A percentile compares a stretch with the other conserved stretches of the same genome.
These are phyloP conservation scores for Cheilosia impressa DNA, from an alignment of 2,888 invertebrate genomes.

Conservation along the genomic window DNA sequence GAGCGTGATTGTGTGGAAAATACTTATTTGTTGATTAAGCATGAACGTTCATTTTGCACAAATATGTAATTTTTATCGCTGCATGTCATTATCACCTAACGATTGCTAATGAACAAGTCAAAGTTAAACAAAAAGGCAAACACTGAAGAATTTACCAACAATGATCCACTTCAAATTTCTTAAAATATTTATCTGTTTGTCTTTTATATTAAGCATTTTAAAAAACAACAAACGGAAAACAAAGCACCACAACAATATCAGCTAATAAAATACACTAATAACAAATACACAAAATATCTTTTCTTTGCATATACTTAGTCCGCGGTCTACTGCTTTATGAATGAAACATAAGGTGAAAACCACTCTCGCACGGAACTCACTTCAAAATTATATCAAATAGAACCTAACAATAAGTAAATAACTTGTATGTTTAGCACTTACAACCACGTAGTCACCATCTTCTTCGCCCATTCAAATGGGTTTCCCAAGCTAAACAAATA, in stretches of 20 bases:
- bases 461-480: conserved; percentile 51
- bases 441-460: conserved; percentile 44
- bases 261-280: conserved; percentile 39
- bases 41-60: conserved; percentile 12
- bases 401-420: conserved; percentile 45
- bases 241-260: conserved; percentile 33
- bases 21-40: conserved; percentile 3
- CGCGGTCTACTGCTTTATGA: conserved; percentile 38
- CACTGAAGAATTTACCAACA: conserved; percentile 17
- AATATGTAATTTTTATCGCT: conserved; percentile 24
- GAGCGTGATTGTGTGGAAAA: background rate
- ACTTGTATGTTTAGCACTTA: conserved; percentile 60
- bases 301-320: conserved; percentile 42
- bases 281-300: conserved; percentile 38
- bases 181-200: conserved; percentile 43
- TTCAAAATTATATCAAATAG: conserved; percentile 25
- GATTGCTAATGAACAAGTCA: conserved; percentile 37
- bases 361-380: conserved; percentile 25
- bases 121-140: conserved; percentile 25
- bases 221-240: conserved; percentile 33
- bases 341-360: conserved; percentile 50
- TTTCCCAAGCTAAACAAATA: conserved; percentile 68
- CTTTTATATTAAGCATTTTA: conserved; percentile 36
- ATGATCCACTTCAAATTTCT: conserved; percentile 40
- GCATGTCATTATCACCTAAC: conserved; percentile 41